These are phyloP conservation scores for Atta texana DNA, from an alignment of 1,140 invertebrate genomes.

Conservation along the genomic window DNA sequence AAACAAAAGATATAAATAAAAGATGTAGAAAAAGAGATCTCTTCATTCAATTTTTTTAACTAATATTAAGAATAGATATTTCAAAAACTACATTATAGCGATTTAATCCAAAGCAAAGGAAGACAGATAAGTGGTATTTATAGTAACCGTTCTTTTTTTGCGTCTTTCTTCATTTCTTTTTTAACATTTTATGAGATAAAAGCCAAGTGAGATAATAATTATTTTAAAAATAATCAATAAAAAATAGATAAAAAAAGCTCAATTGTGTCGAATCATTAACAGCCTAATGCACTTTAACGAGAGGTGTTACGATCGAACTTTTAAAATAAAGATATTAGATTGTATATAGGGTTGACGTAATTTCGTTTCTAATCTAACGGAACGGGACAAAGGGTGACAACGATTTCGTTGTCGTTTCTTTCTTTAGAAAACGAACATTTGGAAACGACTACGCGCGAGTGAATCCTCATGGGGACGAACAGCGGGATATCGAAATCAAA, in stretches of 20 bases:
- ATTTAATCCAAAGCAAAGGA: not conserved
- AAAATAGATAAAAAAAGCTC: not conserved
- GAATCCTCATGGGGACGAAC: slow-evolving; percentile 40
- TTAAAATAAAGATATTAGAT: slow-evolving; percentile 22
- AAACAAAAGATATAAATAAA: not conserved
- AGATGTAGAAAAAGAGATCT: not conserved
- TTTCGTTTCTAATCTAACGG: slow-evolving; percentile 31
- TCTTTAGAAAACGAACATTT: slow-evolving; percentile 20
- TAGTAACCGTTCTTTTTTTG: not conserved
- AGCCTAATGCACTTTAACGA: not conserved
- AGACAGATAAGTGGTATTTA: not conserved
- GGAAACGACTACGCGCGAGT: slow-evolving; percentile 1
- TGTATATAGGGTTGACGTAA: slow-evolving; percentile 7
- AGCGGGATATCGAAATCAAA: slow-evolving; percentile 66
- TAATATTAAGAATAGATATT: not conserved
- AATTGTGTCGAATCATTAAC: not conserved
- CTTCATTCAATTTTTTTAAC: not conserved
- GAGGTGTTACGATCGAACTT: not conserved
- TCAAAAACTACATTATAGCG: not conserved
- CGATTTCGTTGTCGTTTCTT: slow-evolving; percentile 31
- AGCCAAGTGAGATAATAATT: not conserved
- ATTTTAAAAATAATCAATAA: not conserved
- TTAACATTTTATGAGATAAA: slow-evolving; percentile 2
- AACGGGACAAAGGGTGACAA: not conserved
- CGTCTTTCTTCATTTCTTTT: not conserved